phyloP scores from a whole-genome alignment of 2,888 invertebrate species.

The Hydrotaea diabolus region DNA sequence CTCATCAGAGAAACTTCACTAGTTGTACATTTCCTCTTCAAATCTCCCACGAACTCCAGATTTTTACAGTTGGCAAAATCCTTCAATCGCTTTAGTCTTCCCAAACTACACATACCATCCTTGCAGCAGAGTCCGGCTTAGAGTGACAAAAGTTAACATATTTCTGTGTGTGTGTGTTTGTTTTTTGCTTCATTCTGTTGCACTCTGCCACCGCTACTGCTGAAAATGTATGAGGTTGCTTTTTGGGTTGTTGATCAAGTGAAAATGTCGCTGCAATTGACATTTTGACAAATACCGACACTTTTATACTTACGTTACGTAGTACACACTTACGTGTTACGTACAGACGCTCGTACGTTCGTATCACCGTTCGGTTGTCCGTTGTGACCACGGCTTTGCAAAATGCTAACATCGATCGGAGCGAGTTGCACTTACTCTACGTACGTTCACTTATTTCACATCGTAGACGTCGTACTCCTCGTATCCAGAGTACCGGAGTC shows the following conservation, averaged over 20 bases:
- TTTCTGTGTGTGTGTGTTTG: not conserved
- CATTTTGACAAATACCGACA: constrained; percentile 80
- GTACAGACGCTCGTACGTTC: not conserved
- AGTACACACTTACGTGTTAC: constrained; percentile 4
- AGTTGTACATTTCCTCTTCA: no score
- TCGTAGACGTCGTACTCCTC: not conserved
- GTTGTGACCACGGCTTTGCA: not conserved
- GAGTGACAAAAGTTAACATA: constrained; percentile 47
- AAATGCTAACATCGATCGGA: not conserved
- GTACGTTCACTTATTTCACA: constrained; percentile 59
- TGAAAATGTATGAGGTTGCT: constrained; percentile 57
- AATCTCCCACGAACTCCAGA: no score
- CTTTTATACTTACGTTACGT: constrained; percentile 67
- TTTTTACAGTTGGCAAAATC: not conserved
- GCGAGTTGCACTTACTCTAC: constrained; percentile 18
- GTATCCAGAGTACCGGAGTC: not conserved
- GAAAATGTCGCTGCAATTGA: constrained; percentile 78
- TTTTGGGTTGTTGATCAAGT: constrained; percentile 75
- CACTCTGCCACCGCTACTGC: constrained; percentile 30
- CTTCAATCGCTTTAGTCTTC: not conserved
- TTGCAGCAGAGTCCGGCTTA: not conserved
- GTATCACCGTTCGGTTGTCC: not conserved
- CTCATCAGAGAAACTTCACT: no score
- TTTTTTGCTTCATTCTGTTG: not conserved
- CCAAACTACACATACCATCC: not conserved